Evolutionary conservation across 2,113 vertebrate species (phyloP), one percentile per base, ranked within the genome.

Genomic region (Smithornis capensis): DNA sequence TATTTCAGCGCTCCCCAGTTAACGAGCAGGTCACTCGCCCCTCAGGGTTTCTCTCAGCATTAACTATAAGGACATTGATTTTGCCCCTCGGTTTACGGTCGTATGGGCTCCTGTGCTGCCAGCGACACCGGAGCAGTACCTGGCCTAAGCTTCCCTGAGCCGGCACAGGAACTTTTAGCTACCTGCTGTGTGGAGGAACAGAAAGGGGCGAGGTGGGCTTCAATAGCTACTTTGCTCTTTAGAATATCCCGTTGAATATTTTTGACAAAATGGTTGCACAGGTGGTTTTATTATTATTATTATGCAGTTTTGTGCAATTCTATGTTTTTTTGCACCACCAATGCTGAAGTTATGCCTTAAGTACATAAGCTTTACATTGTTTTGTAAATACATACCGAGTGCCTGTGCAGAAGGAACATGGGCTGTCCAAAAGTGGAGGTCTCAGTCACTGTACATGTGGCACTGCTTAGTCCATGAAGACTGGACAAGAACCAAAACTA

Each of bases 91-190:
- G 7, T 68, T 60, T 55, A 7, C 5, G 10, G n/a, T 44, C 47
- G 5, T 35, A 4, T 14, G 81, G n/a, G 10, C 7, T 7, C n/a
- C 62, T 38, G 28, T 60, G 53, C 45, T 52, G 60, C 29, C 65
- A 3, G 63, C 1, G 7, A 16, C 52, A 6, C 1, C 6, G 6
- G 35, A 29, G 42, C 28, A 4, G 5, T 7, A 2, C 2, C 27
- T 3, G 24, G 29, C 25, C 27, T 77, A 29, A 31, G 50, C 33
- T 49, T 65, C 42, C 35, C 57, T 9, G 45, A 38, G 14, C 7
- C 1, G 3, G 14, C 40, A 4, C 33, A 6, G 62, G 42, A 77
- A 9, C 37, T 4, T 17, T 13, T 31, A 9, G 7, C 2, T 19
- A 10, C 2, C 16, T 9, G 17, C 55, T 59, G 19, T 12, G 62